phyloP scores from a whole-genome alignment of 1,140 invertebrate species.

The Alviniconcha marisindica region DNA sequence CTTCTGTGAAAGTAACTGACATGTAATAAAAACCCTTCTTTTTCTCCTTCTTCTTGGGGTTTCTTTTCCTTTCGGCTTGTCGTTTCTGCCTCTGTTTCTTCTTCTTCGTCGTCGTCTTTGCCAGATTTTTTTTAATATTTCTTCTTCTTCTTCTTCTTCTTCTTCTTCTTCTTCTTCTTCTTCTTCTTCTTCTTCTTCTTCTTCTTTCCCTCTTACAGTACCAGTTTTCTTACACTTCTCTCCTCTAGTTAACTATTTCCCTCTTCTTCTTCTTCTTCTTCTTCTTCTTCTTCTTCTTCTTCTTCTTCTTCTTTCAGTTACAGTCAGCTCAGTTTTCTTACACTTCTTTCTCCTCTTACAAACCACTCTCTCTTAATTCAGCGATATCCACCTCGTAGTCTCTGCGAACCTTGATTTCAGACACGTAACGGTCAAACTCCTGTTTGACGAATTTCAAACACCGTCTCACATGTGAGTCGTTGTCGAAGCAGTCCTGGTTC shows the following conservation, averaged over 20 bases:
- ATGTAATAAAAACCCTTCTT: too few relatives aligned
- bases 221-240: not conserved
- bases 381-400: slow-evolving; percentile 54
- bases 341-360: not conserved
- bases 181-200: too few relatives aligned
- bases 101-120: too few relatives aligned
- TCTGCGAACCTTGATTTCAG: slow-evolving; percentile 61
- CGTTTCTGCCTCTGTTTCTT: too few relatives aligned
- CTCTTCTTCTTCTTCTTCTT: not conserved
- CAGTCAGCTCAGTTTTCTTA: not conserved
- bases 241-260: not conserved
- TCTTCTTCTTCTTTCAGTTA: not conserved
- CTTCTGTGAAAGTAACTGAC: too few relatives aligned
- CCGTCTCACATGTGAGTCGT: slow-evolving; percentile 39
- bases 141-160: too few relatives aligned
- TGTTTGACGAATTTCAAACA: slow-evolving; percentile 50
- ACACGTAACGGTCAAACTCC: slow-evolving; percentile 55
- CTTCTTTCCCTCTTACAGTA: too few relatives aligned
- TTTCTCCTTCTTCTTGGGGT: too few relatives aligned
- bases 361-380: slow-evolving; percentile 22
- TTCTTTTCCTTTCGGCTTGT: too few relatives aligned
- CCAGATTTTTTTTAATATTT: too few relatives aligned
- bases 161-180: too few relatives aligned
- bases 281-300: not conserved
- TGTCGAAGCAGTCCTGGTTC: slow-evolving; percentile 53